Conservation (phyloP, 2,888 invertebrate genomes). For the Xanthostigma xanthostigma region DNA sequence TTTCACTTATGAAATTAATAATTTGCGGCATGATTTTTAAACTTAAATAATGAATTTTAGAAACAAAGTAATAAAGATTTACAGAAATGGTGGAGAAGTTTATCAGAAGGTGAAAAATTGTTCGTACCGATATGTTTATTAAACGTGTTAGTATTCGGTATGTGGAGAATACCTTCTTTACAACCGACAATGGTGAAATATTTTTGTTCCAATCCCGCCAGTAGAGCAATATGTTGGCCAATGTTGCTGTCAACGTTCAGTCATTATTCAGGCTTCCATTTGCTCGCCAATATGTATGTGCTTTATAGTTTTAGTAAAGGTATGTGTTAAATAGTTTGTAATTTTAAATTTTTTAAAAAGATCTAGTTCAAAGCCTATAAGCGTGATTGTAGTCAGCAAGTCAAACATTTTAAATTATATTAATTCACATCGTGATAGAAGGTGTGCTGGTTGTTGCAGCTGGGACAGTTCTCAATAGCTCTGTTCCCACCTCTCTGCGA, state of each 20-base stretch:
- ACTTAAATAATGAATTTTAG: neutral
- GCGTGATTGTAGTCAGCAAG: no score
- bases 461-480: no score
- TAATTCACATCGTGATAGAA: no score
- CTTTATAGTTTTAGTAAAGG: conserved; percentile 65
- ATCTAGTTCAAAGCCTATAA: no score
- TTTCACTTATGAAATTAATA: no score
- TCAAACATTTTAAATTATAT: no score
- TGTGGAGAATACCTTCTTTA: conserved; percentile 64
- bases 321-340: conserved; percentile 15
- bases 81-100: conserved; percentile 53
- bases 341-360: no score
- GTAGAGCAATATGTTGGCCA: conserved; percentile 62
- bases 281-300: conserved; percentile 92
- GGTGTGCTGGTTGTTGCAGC: no score
- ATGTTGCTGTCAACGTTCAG: conserved; percentile 93
- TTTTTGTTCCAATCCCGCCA: conserved; percentile 70
- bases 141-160: conserved; percentile 64
- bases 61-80: conserved; percentile 17
- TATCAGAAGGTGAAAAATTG: conserved; percentile 59
- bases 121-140: conserved; percentile 65
- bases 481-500: no score
- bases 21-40: neutral
- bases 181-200: conserved; percentile 65
- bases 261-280: conserved; percentile 74